Conservation (phyloP, 92 coral and sea anemone genomes). For the Paragorgia papillata region DNA sequence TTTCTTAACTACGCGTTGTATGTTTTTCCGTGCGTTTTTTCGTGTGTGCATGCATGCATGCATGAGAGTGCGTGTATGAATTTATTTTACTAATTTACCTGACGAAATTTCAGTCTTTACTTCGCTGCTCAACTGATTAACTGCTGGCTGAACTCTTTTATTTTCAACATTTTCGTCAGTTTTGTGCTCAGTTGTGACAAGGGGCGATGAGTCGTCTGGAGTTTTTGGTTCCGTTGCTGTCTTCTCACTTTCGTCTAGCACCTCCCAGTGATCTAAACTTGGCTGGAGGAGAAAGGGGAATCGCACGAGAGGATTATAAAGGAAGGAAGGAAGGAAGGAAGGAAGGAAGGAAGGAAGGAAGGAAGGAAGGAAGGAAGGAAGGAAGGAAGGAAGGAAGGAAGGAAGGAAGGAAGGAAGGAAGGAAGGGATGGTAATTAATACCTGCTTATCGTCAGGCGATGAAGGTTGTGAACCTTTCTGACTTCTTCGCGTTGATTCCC, state of each 20-base stretch:
- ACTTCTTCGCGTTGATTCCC: slow-evolving; percentile 17
- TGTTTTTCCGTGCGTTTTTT: too few relatives aligned
- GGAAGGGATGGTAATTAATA: not conserved
- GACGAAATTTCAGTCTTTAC: not conserved
- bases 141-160: not conserved
- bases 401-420: not conserved
- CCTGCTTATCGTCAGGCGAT: slow-evolving; percentile 23
- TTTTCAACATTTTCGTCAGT: slow-evolving; percentile 11
- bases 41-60: too few relatives aligned
- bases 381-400: slow-evolving; percentile 1
- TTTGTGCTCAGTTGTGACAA: slow-evolving; percentile 3
- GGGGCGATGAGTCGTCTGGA: not conserved
- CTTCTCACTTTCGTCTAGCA: slow-evolving; percentile 7
- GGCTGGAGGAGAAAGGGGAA: not conserved
- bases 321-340: slow-evolving; percentile 17
- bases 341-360: slow-evolving; percentile 2
- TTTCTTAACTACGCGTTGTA: too few relatives aligned
- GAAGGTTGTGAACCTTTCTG: slow-evolving; percentile 24
- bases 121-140: not conserved
- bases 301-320: not conserved
- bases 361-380: not conserved
- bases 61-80: too few relatives aligned
- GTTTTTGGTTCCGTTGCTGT: not conserved
- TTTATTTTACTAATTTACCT: not conserved
- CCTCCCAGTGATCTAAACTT: slow-evolving; percentile 22